These are phyloP conservation scores for Verasper variegatus DNA, from an alignment of 2,113 vertebrate genomes.

Conservation along the genomic window DNA sequence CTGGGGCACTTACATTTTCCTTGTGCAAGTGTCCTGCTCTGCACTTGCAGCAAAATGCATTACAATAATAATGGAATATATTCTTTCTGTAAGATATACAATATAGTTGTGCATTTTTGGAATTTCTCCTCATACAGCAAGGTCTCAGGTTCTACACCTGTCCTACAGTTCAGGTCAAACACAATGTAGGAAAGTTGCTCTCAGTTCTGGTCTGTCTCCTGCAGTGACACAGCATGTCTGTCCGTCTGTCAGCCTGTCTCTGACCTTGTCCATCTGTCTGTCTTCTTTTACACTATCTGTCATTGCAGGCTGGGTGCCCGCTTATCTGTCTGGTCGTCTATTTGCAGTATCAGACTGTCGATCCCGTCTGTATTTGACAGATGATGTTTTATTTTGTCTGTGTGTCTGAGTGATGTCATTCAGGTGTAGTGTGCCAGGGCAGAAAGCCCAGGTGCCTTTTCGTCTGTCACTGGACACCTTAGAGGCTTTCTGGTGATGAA, in stretches of 20 bases:
- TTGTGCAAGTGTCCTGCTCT: too few relatives aligned
- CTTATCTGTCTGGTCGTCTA: constrained; percentile 71
- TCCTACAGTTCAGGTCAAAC: background rate
- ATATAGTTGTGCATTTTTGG: background rate
- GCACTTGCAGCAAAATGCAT: background rate
- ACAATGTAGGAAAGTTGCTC: background rate
- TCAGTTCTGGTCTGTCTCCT: constrained; percentile 13
- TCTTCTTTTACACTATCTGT: constrained; percentile 62
- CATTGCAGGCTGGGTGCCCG: constrained; percentile 53
- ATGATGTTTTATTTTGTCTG: constrained; percentile 70
- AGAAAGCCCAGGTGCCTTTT: constrained; percentile 51
- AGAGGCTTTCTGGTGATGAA: constrained; percentile 5
- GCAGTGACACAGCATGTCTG: constrained; percentile 58
- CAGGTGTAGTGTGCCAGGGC: constrained; percentile 71
- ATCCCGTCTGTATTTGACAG: constrained; percentile 65
- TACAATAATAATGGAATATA: background rate
- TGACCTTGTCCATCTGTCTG: constrained; percentile 70
- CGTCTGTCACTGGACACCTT: constrained; percentile 41
- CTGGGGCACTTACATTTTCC: background rate
- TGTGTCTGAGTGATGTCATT: constrained; percentile 73
- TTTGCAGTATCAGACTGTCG: constrained; percentile 72
- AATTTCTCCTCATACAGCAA: background rate
- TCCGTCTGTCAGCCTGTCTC: constrained; percentile 52
- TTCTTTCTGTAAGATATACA: background rate
- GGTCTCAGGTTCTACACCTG: background rate